Evolutionary conservation across 2,797 vertebrate species (phyloP), one percentile per base, ranked within the genome.

Genomic region (Myripristis jacobus): DNA sequence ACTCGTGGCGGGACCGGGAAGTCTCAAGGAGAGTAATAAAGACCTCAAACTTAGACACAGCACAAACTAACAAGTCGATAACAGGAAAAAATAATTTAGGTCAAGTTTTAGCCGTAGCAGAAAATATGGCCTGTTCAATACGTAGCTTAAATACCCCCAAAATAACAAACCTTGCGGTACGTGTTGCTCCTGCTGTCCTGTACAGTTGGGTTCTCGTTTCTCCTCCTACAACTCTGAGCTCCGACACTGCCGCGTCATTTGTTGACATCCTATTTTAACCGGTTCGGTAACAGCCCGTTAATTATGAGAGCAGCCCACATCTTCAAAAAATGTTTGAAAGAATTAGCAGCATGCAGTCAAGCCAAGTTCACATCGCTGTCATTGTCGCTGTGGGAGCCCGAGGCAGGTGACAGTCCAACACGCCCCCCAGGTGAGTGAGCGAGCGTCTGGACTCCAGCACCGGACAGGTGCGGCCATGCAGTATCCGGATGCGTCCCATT

Each of bases 221-320:
- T 76, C 82, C 81, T 81, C 75, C 86, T 81, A 6, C 84, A 51
- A 27, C 81, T 76, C 67, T 25, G 46, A 44, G 79, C 72, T 82
- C 78, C 75, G 4, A 46, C 56, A 72, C 53, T 75, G 7, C 84
- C 85, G 87, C 90, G 90, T 89, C 89, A 90, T 87, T 84, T 84
- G 87, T 88, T 88, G 89, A 91, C 91, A 90, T 91, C 82, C 75
- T 87, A 48, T 52, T 66, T 75, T 34, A 89, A 86, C 87, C 86
- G 76, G 80, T 88, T 75, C 65, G 1, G 72, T 70, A 3, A 80
- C 57, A 6, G 11, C 13, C 16, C 48, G 3, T 0, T 0, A 3
- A 34, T 77, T 27, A 19, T 3, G 4, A 22, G 6, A 41, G 12
- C 44, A 13, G 19, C 0, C 1, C 2, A 57, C 79, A 73, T 84